Conservation (phyloP, 2,888 invertebrate species). For the Aromia moschata region DNA sequence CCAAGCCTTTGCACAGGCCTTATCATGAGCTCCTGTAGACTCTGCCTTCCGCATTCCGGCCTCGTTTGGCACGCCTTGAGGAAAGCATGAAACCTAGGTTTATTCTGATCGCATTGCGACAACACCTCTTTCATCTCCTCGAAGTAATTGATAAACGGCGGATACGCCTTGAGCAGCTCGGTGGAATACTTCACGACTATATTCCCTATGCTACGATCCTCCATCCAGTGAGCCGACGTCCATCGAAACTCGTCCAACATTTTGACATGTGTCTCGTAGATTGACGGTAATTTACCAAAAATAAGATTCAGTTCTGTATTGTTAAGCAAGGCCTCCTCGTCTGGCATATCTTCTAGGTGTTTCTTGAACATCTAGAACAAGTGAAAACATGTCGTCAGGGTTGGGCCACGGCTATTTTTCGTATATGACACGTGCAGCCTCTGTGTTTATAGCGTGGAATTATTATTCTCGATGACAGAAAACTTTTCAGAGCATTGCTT, state of each 20-base stretch:
- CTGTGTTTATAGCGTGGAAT: too few relatives aligned
- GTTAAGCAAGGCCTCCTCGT: constrained; percentile 83
- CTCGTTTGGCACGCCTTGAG: constrained; percentile 93
- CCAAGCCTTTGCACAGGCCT: constrained; percentile 97
- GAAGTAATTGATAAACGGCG: constrained; percentile 98
- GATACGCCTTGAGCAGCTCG: constrained; percentile 92
- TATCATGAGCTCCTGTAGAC: constrained; percentile 94
- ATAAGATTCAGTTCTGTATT: constrained; percentile 94
- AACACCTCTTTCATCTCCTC: constrained; percentile 96
- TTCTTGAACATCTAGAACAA: constrained; percentile 86
- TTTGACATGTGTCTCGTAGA: constrained; percentile 90
- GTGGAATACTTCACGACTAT: constrained; percentile 85
- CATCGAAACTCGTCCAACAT: constrained; percentile 75
- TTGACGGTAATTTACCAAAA: constrained; percentile 94
- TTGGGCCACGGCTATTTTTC: too few relatives aligned
- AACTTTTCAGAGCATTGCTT: too few relatives aligned
- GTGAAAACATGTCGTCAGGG: neutral
- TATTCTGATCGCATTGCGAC: constrained; percentile 87
- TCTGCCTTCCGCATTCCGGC: constrained; percentile 96
- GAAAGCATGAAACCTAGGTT: constrained; percentile 98
- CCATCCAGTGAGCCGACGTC: constrained; percentile 83
- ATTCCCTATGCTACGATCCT: constrained; percentile 78
- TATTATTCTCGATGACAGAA: too few relatives aligned
- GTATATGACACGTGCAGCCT: too few relatives aligned
- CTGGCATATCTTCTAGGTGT: constrained; percentile 87